Percentiles rank a stretch among this genome's conserved stretches.
Conservation (phyloP, 2,797 vertebrate species). For the Phalloptychus januarius region DNA sequence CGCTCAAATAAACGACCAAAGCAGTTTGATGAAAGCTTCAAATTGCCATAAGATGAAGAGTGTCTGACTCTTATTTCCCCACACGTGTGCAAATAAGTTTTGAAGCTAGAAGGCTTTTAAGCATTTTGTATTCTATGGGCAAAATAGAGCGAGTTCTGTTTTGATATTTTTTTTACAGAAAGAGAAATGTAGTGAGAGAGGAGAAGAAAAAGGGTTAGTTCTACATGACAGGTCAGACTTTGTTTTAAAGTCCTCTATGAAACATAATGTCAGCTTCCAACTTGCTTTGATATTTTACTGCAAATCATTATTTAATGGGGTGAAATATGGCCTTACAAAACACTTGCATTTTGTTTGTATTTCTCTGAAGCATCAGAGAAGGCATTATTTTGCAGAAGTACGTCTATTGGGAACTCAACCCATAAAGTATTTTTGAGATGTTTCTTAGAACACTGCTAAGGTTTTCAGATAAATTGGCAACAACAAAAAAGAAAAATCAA, state of each 20-base stretch:
- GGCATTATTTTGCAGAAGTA: neutral
- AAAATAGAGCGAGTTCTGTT: neutral
- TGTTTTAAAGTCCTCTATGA: neutral
- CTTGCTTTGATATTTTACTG: neutral
- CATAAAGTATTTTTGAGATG: neutral
- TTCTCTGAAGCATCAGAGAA: neutral
- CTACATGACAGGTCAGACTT: neutral
- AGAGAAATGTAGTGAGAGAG: neutral
- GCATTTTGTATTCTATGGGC: slow-evolving; percentile 4
- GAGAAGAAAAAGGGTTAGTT: neutral
- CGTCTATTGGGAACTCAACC: neutral
- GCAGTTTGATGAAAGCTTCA: slow-evolving; percentile 53
- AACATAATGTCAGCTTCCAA: neutral
- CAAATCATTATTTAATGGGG: neutral
- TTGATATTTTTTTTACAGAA: neutral
- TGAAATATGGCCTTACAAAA: neutral
- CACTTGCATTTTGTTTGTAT: neutral
- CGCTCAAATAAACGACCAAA: neutral
- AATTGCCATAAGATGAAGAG: slow-evolving; percentile 23
- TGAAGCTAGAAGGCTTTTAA: slow-evolving; percentile 18
- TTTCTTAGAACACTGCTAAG: neutral
- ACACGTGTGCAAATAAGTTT: slow-evolving; percentile 9
- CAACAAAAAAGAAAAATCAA: neutral
- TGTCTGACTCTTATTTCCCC: neutral
- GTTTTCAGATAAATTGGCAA: neutral